Conservation (phyloP, 23 tunicate genomes). For the Phallusia fumigata region DNA sequence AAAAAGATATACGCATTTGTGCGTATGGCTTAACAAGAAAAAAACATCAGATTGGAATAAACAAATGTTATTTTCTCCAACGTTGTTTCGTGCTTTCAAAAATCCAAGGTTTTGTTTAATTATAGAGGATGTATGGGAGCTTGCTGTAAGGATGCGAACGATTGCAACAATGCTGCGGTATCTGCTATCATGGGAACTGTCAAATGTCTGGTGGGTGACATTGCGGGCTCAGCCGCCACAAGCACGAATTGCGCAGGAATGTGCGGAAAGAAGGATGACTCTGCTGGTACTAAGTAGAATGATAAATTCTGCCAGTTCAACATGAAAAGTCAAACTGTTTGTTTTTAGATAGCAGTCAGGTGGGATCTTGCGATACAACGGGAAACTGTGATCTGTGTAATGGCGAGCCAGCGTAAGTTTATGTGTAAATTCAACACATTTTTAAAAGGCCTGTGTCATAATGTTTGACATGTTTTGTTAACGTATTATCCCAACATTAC, state of each 20-base stretch:
- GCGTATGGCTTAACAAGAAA: background rate
- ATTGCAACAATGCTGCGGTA: background rate
- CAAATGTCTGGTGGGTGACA: background rate
- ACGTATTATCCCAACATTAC: too few relatives aligned
- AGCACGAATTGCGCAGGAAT: background rate
- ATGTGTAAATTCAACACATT: too few relatives aligned
- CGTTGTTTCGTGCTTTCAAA: too few relatives aligned
- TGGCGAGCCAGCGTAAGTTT: too few relatives aligned
- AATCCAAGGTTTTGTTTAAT: background rate
- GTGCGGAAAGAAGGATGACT: background rate
- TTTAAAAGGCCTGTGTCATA: too few relatives aligned
- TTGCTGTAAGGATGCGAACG: background rate
- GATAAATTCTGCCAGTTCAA: background rate
- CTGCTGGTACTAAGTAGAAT: background rate
- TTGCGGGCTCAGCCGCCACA: background rate
- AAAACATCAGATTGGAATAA: background rate
- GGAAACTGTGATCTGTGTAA: too few relatives aligned
- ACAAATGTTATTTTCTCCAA: background rate
- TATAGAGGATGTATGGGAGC: background rate
- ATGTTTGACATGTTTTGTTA: too few relatives aligned
- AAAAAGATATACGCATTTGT: too few relatives aligned
- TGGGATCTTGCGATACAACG: too few relatives aligned
- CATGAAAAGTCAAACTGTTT: background rate
- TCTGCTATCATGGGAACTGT: background rate
- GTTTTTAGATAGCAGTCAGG: too few relatives aligned